These are phyloP conservation scores for Dicerorhinus sumatrensis DNA, from an alignment of 2,113 vertebrate species.

Conservation along the genomic window DNA sequence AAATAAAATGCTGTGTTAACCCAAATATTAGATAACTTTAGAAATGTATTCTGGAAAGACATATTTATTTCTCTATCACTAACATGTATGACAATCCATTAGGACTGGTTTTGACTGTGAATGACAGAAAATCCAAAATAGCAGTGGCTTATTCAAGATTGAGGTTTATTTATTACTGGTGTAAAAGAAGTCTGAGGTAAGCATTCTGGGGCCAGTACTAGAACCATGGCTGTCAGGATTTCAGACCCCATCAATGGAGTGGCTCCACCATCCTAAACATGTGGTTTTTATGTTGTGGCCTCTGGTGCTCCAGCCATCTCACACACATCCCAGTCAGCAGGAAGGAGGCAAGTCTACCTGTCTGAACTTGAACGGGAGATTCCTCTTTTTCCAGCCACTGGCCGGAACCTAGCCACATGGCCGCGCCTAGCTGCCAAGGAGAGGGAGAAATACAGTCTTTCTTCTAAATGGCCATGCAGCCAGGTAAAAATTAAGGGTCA, in stretches of 20 bases:
- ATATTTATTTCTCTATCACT: not conserved
- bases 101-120: not conserved
- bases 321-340: not conserved
- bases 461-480: not conserved
- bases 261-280: not conserved
- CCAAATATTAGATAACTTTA: not conserved
- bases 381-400: too few species aligned
- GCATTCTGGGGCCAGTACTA: rapidly evolving
- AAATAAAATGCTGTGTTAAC: not conserved
- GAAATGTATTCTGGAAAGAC: not conserved
- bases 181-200: not conserved
- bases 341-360: not conserved
- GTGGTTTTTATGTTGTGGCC: rapidly evolving
- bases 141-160: not conserved
- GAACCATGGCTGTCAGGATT: rapidly evolving
- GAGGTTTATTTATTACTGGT: not conserved
- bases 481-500: not conserved
- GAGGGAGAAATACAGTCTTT: not conserved
- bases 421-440: not conserved
- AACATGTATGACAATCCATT: not conserved
- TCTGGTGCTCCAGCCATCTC: too few species aligned
- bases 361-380: not conserved
- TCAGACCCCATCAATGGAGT: rapidly evolving
- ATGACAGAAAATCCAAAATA: not conserved
- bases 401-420: not conserved